Conservation (phyloP, 2,113 vertebrate species). For the Progne subis region DNA sequence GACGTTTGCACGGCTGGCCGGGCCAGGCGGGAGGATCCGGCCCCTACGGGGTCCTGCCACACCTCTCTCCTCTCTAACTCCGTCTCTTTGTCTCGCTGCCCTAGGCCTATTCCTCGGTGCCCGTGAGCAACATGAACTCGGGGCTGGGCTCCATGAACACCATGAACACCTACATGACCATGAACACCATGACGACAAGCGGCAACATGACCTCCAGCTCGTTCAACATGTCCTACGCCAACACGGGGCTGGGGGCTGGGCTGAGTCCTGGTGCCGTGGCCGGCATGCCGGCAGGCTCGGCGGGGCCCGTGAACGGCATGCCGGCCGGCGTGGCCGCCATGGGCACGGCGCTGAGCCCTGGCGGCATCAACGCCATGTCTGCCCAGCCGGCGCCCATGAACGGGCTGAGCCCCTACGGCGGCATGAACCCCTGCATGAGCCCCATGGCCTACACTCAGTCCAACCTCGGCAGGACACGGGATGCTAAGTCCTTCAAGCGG, state of each 20-base stretch:
- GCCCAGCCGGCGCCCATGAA: conserved; percentile 89
- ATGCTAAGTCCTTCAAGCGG: conserved; percentile 90
- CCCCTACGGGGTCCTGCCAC: neutral
- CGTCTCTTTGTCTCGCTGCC: conserved; percentile 52
- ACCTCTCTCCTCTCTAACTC: conserved; percentile 9
- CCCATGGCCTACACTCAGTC: conserved; percentile 87
- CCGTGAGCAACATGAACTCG: conserved; percentile 88
- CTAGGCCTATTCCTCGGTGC: conserved; percentile 93
- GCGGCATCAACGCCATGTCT: conserved; percentile 84
- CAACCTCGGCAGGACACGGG: conserved; percentile 83
- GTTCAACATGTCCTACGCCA: conserved; percentile 98
- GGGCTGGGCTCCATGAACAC: conserved; percentile 88
- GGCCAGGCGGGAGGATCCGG: neutral
- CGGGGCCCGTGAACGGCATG: conserved; percentile 85
- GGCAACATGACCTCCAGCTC: conserved; percentile 90
- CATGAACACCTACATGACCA: conserved; percentile 94
- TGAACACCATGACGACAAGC: conserved; percentile 85
- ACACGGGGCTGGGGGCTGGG: conserved; percentile 83
- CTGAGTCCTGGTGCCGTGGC: conserved; percentile 84
- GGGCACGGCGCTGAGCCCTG: conserved; percentile 88
- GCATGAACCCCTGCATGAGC: conserved; percentile 92
- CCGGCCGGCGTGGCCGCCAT: conserved; percentile 80
- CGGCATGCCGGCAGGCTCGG: conserved; percentile 74
- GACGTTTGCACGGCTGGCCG: neutral
- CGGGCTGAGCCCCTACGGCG: conserved; percentile 85